These are phyloP conservation scores for Pogonognathellus flavescens DNA, from an alignment of 1,140 invertebrate genomes.

Conservation along the genomic window DNA sequence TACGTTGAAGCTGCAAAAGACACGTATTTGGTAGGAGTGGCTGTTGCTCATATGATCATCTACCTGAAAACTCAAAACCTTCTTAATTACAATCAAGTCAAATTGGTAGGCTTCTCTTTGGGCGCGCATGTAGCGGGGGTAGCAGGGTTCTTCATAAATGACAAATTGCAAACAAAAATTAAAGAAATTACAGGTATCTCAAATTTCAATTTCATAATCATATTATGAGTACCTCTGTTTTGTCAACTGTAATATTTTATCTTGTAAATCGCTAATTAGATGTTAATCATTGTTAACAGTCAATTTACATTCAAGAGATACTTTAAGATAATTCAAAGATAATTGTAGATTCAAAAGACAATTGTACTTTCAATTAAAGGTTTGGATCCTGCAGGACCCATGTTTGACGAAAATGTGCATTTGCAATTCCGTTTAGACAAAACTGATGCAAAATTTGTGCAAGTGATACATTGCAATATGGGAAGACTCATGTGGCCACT, in stretches of 20 bases:
- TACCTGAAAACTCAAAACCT: background rate
- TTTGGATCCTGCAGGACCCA: slow-evolving; percentile 11
- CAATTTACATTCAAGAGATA: too few species aligned
- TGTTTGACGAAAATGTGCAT: too few species aligned
- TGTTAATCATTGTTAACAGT: too few species aligned
- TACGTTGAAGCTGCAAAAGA: background rate
- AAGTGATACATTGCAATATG: slow-evolving; percentile 45
- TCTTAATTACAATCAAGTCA: slow-evolving; percentile 59
- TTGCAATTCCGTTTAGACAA: too few species aligned
- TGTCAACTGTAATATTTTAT: too few species aligned
- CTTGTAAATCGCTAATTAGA: too few species aligned
- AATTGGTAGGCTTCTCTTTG: slow-evolving; percentile 66
- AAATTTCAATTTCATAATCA: too few species aligned
- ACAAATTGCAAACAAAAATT: background rate
- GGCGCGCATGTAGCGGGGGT: slow-evolving; percentile 67
- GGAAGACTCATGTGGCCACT: background rate
- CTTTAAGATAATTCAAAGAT: too few species aligned
- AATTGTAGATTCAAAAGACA: too few species aligned
- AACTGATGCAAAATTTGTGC: slow-evolving; percentile 37
- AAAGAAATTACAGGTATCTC: background rate
- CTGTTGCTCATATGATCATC: slow-evolving; percentile 17
- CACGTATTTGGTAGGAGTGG: background rate
- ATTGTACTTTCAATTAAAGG: background rate
- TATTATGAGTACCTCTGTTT: too few species aligned
- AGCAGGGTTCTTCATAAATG: slow-evolving; percentile 51